Conservation (phyloP, 1,140 invertebrate genomes). For the Ganaspis sp. region DNA sequence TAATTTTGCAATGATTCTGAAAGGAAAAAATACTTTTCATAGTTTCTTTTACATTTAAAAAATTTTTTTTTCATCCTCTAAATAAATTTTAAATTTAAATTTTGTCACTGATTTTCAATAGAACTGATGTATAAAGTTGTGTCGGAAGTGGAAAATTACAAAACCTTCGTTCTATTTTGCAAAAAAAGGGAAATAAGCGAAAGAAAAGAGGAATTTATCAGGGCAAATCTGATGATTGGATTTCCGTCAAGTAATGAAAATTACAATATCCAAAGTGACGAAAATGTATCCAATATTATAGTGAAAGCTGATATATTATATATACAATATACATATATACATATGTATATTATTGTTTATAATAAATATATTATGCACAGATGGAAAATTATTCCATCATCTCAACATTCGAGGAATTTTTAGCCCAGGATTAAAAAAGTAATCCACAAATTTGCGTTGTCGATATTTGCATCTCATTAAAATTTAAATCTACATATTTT, state of each 20-base stretch:
- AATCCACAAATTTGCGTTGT: constrained; percentile 90
- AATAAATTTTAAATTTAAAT: no score
- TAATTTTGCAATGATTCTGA: no score
- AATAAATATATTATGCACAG: no score
- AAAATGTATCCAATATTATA: constrained; percentile 84
- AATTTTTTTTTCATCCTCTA: neutral
- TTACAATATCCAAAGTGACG: constrained; percentile 92
- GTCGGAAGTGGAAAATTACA: constrained; percentile 92
- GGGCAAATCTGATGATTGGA: constrained; percentile 92
- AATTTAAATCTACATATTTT: constrained; percentile 92
- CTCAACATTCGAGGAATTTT: constrained; percentile 95
- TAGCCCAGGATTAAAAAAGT: constrained; percentile 88
- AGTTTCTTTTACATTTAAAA: constrained; percentile 23
- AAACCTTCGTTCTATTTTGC: constrained; percentile 96
- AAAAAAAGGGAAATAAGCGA: constrained; percentile 86
- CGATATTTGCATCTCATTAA: constrained; percentile 93
- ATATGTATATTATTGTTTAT: no score
- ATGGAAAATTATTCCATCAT: constrained; percentile 94
- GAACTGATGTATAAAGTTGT: constrained; percentile 97
- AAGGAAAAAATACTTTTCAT: no score
- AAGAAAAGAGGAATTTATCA: constrained; percentile 77
- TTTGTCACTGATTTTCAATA: constrained; percentile 90
- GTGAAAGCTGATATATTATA: constrained; percentile 91
- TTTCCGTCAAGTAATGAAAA: constrained; percentile 92
- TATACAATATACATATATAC: no score